Evolutionary conservation across 2,888 invertebrate species (phyloP), one percentile per base, ranked within the genome.

Genomic region (Aleiodes alternator): DNA sequence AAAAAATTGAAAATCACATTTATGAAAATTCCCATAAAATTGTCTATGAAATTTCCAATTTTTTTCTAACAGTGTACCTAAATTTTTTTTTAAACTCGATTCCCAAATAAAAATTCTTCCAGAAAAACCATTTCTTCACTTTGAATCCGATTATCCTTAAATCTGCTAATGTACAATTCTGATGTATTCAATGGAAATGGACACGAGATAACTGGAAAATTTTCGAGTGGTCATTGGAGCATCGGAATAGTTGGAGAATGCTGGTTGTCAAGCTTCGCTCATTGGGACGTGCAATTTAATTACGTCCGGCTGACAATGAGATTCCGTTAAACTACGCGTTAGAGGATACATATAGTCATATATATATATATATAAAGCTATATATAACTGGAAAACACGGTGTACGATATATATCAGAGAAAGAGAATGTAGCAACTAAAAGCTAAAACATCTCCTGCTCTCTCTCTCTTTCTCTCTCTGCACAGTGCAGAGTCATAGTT

Each of bases 281-380:
- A 64, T 64, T 64, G 64, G 64, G 38, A 64, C 64, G 43, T 64
- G 64, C 64, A 64, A 64, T 64, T 64, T 64, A 64, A 64, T 64
- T 64, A 64, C 64, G 64, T 64, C 64, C 64, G 64, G 64, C 64
- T 61, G 61, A 61, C 61, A 61, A 61, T 61, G 64, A 64, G 64
- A 64, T 64, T 64, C 64, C 64, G 64, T 64, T 64, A 38, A 64
- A 64, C 64, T 64, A 64, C 64, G 64, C 64, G 16, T 8, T 64
- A 43, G 64, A 64, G 64, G 23, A 64, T 64, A 64, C 43, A 9
- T 34, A 64, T 48, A 48, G 64, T 64, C 64, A 64, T 48, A 64
- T n/a, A 59, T 23, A 64, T n/a, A 59, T 23, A 23, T 23, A 23
- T 23, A 23, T 23, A 23, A 23, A 23, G 23, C 23, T 23, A 23